Conservation (phyloP, 2,797 vertebrate genomes). For the Esox lucius region DNA sequence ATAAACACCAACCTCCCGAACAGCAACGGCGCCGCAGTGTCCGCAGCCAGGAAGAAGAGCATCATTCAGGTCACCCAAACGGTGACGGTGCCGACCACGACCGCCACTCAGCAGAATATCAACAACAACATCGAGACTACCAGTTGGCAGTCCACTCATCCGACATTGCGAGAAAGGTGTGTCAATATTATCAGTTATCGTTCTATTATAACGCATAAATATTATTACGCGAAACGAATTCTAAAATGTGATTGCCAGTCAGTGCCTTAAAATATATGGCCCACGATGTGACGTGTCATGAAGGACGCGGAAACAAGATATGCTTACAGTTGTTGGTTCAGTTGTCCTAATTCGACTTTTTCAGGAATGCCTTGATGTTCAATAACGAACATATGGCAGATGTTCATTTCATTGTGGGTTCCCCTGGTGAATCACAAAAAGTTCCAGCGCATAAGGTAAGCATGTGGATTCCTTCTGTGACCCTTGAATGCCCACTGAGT, state of each 20-base stretch:
- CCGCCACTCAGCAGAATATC: conserved; percentile 77
- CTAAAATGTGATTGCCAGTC: background rate
- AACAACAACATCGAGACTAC: conserved; percentile 83
- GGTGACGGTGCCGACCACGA: conserved; percentile 63
- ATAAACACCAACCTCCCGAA: conserved; percentile 79
- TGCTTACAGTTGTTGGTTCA: background rate
- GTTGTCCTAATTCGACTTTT: conserved; percentile 13
- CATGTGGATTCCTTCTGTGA: background rate
- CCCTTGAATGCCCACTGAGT: too few species aligned
- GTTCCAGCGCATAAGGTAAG: conserved; percentile 90
- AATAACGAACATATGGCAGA: conserved; percentile 93
- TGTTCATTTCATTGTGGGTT: conserved; percentile 87
- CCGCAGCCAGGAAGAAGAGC: conserved; percentile 76
- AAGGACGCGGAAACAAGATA: background rate
- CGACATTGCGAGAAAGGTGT: conserved; percentile 87
- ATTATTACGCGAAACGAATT: background rate
- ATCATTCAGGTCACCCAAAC: conserved; percentile 76
- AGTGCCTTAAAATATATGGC: background rate
- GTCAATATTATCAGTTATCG: too few species aligned
- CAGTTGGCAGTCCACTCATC: conserved; percentile 84
- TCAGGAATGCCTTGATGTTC: conserved; percentile 90
- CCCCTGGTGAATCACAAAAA: conserved; percentile 78
- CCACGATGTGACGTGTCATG: background rate
- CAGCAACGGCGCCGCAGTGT: conserved; percentile 63
- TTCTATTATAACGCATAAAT: background rate